phyloP scores from a whole-genome alignment of 2,113 vertebrate species.

The Cariama cristata region DNA sequence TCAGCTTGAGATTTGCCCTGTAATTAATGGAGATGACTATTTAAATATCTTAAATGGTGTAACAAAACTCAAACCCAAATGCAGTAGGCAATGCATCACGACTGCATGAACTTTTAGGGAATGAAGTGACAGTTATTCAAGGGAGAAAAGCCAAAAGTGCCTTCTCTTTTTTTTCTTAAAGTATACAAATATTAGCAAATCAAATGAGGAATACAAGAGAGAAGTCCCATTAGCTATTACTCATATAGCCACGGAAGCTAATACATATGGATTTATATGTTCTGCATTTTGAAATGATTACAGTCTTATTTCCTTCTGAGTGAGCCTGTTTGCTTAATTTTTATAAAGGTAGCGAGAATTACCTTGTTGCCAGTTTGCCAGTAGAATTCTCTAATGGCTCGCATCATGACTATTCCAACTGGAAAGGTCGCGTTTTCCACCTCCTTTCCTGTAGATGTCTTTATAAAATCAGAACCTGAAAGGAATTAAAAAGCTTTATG shows the following conservation, averaged over 20 bases:
- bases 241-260: background rate
- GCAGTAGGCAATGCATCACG: background rate
- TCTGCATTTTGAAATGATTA: constrained; percentile 7
- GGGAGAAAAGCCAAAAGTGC: background rate
- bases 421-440: constrained; percentile 93
- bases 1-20: background rate
- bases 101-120: background rate
- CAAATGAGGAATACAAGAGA: background rate
- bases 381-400: constrained; percentile 93
- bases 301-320: background rate
- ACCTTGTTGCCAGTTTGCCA: constrained; percentile 92
- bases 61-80: background rate
- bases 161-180: background rate
- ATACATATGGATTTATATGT: background rate
- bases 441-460: constrained; percentile 98
- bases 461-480: constrained; percentile 97
- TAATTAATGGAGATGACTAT: background rate
- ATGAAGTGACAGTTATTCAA: background rate
- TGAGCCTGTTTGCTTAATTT: background rate
- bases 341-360: background rate
- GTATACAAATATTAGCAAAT: background rate
- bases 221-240: background rate
- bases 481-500: constrained; percentile 15
- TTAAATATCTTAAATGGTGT: background rate
- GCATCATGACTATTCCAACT: constrained; percentile 91